These are phyloP conservation scores for Athene cunicularia DNA, from an alignment of 2,113 vertebrate species.

Conservation along the genomic window DNA sequence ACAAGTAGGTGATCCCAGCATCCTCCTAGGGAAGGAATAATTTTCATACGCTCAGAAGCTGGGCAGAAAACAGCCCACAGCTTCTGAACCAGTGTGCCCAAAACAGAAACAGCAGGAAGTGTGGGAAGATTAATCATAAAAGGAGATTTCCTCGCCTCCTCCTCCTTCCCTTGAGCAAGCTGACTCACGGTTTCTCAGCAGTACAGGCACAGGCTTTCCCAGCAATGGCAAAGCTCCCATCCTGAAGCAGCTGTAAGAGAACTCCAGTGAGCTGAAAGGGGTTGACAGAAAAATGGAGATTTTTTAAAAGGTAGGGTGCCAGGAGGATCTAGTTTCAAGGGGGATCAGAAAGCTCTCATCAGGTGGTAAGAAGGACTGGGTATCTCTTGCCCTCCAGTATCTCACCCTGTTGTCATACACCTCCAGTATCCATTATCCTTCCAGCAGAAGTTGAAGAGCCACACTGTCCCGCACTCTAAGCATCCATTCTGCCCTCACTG, in stretches of 20 bases:
- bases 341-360: not conserved
- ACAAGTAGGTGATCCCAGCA: constrained; percentile 11
- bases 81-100: constrained; percentile 16
- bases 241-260: not conserved
- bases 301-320: not conserved
- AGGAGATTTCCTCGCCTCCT: constrained; percentile 52
- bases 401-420: not conserved
- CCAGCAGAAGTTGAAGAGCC: not conserved
- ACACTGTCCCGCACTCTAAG: fast-evolving
- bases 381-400: not conserved
- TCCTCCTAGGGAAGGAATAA: not conserved
- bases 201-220: not conserved
- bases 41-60: not conserved
- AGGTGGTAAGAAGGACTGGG: not conserved
- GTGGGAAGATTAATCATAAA: constrained; percentile 37
- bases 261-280: not conserved
- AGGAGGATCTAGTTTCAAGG: not conserved
- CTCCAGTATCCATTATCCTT: not conserved
- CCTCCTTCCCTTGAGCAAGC: constrained; percentile 42
- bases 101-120: constrained; percentile 59
- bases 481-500: not conserved
- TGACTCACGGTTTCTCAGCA: constrained; percentile 57
- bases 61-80: constrained; percentile 32
- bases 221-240: not conserved
- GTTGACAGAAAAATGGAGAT: not conserved